A percentile compares a stretch with the other conserved stretches of the same genome.
Evolutionary conservation across 2,888 invertebrate species (phyloP).

Genomic region (Cryptops parisi): DNA sequence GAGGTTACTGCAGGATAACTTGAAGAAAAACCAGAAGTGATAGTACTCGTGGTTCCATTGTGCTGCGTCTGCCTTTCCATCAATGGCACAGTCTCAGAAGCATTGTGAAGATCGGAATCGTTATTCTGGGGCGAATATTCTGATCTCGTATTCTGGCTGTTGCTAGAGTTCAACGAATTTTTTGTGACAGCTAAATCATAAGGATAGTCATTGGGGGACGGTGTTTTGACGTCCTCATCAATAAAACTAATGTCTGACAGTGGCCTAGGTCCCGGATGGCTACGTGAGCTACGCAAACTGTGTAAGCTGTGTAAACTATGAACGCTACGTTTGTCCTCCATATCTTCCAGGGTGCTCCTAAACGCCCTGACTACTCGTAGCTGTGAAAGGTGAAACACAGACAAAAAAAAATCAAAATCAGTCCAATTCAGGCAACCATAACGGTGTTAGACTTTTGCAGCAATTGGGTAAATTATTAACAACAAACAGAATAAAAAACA

Average conservation of each 20-base stretch:
- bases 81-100: slow-evolving; percentile 20
- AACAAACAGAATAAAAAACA: slow-evolving; percentile 7
- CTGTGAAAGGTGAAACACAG: slow-evolving; percentile 51
- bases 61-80: slow-evolving; percentile 16
- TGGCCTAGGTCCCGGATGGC: slow-evolving; percentile 56
- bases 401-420: slow-evolving; percentile 10
- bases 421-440: neutral
- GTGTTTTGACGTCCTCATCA: slow-evolving; percentile 47
- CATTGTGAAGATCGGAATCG: slow-evolving; percentile 31
- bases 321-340: slow-evolving; percentile 96
- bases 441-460: neutral
- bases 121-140: slow-evolving; percentile 19
- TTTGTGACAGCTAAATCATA: slow-evolving; percentile 20
- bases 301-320: slow-evolving; percentile 92
- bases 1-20: slow-evolving; percentile 14
- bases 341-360: slow-evolving; percentile 98
- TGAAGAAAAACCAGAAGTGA: slow-evolving; percentile 9
- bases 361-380: slow-evolving; percentile 99
- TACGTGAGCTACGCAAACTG: slow-evolving; percentile 63
- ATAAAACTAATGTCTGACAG: slow-evolving; percentile 72
- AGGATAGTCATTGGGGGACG: slow-evolving; percentile 29
- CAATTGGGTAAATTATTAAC: slow-evolving; percentile 1
- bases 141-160: slow-evolving; percentile 21
- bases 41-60: slow-evolving; percentile 14
- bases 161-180: slow-evolving; percentile 21